A percentile compares a stretch with the other conserved stretches of the same genome.
Conservation (phyloP, 2,888 invertebrate species). For the Ceraclea dissimilis region DNA sequence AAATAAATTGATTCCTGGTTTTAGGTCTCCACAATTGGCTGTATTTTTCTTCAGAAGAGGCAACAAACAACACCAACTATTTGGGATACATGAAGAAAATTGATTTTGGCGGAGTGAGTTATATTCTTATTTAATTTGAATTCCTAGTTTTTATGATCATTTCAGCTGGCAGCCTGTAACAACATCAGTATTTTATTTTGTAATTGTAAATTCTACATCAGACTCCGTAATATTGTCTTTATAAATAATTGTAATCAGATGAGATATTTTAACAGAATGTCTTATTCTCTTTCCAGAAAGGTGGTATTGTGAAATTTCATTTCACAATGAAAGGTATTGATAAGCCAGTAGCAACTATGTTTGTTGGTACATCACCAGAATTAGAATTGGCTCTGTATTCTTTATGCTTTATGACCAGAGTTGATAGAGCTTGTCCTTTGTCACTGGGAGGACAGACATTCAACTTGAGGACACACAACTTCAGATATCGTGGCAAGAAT, state of each 20-base stretch:
- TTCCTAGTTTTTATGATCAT: no score
- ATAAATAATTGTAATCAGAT: no score
- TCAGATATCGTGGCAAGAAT: slow-evolving; percentile 67
- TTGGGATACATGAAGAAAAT: slow-evolving; percentile 69
- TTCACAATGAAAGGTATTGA: slow-evolving; percentile 61
- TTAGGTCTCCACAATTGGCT: slow-evolving; percentile 90
- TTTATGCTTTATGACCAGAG: slow-evolving; percentile 72
- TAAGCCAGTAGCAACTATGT: slow-evolving; percentile 72
- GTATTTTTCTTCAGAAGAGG: slow-evolving; percentile 72
- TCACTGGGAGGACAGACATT: slow-evolving; percentile 64
- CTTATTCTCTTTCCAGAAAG: slow-evolving; percentile 56
- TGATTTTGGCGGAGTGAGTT: slow-evolving; percentile 63
- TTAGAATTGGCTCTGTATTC: slow-evolving; percentile 86
- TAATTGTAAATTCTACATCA: no score
- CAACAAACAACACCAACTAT: slow-evolving; percentile 62
- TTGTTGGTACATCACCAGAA: slow-evolving; percentile 84
- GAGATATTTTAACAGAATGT: no score
- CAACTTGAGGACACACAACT: slow-evolving; percentile 65
- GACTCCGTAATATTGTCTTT: no score
- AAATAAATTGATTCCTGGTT: slow-evolving; percentile 14
- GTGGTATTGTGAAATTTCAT: slow-evolving; percentile 63
- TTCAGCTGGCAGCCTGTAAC: no score
- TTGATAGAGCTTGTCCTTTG: slow-evolving; percentile 66
- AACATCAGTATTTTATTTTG: no score
- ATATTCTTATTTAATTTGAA: slow-evolving; percentile 23